Evolutionary conservation across 2,888 invertebrate species (phyloP), one percentile per base, ranked within the genome.

Genomic region (Ptilodon capucinus): DNA sequence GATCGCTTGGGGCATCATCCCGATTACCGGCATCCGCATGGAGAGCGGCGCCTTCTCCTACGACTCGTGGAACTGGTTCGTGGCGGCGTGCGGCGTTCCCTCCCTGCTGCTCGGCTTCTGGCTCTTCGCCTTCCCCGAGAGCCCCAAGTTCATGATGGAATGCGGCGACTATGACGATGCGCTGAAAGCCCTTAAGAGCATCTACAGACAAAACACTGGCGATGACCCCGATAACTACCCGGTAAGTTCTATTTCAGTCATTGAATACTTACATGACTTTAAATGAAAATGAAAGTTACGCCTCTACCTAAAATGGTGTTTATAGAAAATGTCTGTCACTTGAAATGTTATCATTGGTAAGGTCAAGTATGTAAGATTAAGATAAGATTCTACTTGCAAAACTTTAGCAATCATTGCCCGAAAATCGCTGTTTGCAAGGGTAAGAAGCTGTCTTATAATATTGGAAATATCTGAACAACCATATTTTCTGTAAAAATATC

Each of bases 21-120:
- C 96, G 0, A 91, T 95, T 76, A 80, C 92, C 54, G 88, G 92
- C 40, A 93, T 94, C 59, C 91, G 92, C 47, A 92, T 94, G 58
- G 87, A 92, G 44, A 88, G 91, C 23, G 88, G 91, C 1, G 57
- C 68, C 41, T 95, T 95, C 84, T 92, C 93, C 16, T 96, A 95
- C 79, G 94, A 94, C 65, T 95, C 95, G 17, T 96, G 96, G 96
- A 95, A 96, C 85, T 92, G 95, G 77, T 96, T 96, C 81, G 95
- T 96, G 28, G 93, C 95, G 0, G 92, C 95, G 0, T 95, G 95
- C 79, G 94, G 94, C 3, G 60, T 95, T 3, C 95, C 96, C 0
- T 95, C 95, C 56, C 84, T 95, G 17, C 57, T 94, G 60, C 92
- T 95, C 30, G 94, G 91, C 47, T 84, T 94, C 54, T 95, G 95